These are phyloP conservation scores for Lepilemur septentrionalis DNA, from an alignment of 2,797 vertebrate genomes.

Conservation along the genomic window DNA sequence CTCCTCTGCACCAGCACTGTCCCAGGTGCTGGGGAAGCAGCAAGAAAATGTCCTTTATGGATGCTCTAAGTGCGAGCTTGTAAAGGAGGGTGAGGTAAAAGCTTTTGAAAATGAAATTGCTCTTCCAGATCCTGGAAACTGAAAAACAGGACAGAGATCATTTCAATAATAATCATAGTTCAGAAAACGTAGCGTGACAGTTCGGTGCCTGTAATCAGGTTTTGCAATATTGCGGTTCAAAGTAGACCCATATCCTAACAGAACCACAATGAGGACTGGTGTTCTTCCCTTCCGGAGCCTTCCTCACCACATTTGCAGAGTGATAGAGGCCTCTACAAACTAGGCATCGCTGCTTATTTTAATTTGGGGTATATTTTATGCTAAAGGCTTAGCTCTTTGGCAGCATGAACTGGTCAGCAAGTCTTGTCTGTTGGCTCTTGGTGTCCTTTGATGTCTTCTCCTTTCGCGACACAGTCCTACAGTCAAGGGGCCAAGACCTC, in stretches of 20 bases:
- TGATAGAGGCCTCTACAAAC: neutral
- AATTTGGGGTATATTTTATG: neutral
- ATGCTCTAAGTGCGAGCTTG: neutral
- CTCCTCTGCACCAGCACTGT: neutral
- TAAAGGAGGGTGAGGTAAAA: neutral
- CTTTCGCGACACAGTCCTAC: neutral
- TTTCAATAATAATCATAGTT: neutral
- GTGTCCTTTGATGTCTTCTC: neutral
- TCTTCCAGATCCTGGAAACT: neutral
- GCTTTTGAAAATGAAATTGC: neutral
- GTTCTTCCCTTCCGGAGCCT: neutral
- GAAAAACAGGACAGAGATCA: neutral
- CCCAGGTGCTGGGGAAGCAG: too few relatives aligned
- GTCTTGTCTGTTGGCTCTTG: neutral
- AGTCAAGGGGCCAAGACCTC: neutral
- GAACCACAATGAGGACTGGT: neutral
- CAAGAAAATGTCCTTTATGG: neutral
- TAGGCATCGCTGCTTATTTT: neutral
- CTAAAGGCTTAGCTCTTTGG: neutral
- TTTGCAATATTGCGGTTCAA: neutral
- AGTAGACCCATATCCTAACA: neutral
- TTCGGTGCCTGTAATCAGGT: neutral
- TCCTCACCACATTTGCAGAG: neutral
- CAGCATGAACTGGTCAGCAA: neutral
- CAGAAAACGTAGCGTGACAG: neutral